Percentiles rank a stretch among this genome's conserved stretches.
phyloP scores from a whole-genome alignment of 2,113 vertebrate species.

The Spizaetus ornatus region DNA sequence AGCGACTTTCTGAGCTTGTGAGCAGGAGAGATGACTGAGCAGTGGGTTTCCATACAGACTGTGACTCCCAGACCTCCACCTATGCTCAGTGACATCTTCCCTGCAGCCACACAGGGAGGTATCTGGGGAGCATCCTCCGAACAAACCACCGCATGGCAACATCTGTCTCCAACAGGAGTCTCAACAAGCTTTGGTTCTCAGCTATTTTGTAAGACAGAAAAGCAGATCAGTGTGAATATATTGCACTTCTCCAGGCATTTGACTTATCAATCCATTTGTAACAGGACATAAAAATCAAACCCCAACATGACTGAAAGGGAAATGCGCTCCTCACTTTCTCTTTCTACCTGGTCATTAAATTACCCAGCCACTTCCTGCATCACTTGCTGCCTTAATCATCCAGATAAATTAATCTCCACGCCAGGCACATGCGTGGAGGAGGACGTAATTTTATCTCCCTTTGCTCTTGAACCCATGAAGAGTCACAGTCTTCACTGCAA shows the following conservation, averaged over 20 bases:
- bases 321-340: accelerated
- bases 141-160: accelerated
- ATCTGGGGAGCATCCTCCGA: not conserved
- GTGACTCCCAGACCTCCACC: accelerated
- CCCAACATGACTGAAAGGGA: not conserved
- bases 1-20: accelerated
- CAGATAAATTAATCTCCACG: not conserved
- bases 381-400: not conserved
- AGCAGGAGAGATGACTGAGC: not conserved
- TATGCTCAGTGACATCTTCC: not conserved
- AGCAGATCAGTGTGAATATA: not conserved
- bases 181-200: not conserved
- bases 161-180: not conserved
- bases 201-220: not conserved
- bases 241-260: not conserved
- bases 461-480: not conserved
- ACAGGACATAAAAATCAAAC: not conserved
- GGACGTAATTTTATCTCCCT: not conserved
- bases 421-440: not conserved
- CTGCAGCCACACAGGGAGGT: not conserved
- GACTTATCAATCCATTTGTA: not conserved
- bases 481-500: no score
- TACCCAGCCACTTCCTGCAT: not conserved
- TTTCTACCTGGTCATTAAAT: not conserved
- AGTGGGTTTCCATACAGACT: accelerated